Percentiles rank a stretch among this genome's conserved stretches.
Evolutionary conservation across 1,140 invertebrate genomes (phyloP).

Genomic region (Hesperophylax magnus): DNA sequence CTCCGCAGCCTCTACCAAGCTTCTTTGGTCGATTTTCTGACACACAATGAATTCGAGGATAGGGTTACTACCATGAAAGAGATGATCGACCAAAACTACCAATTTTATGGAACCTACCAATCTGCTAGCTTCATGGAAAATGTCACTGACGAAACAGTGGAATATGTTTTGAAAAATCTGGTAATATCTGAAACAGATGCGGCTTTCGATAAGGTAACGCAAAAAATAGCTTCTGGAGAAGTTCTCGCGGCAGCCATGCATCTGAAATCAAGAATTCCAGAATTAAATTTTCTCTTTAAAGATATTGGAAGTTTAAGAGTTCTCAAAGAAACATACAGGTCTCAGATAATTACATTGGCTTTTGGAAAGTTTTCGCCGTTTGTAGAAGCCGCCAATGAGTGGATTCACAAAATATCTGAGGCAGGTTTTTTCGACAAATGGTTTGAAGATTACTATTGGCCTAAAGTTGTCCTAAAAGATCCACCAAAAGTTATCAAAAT

Average conservation of each 20-base stretch:
- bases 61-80: constrained; percentile 48
- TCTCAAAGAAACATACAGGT: constrained; percentile 44
- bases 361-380: constrained; percentile 46
- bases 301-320: constrained; percentile 41
- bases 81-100: constrained; percentile 44
- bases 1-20: constrained; percentile 50
- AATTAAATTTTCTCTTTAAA: constrained; percentile 46
- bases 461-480: constrained; percentile 7
- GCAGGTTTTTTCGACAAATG: constrained; percentile 51
- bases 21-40: constrained; percentile 46
- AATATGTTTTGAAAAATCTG: constrained; percentile 41
- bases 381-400: constrained; percentile 37
- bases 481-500: constrained; percentile 43
- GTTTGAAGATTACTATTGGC: constrained; percentile 34
- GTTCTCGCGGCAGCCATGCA: constrained; percentile 37
- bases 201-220: constrained; percentile 38
- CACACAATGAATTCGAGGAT: constrained; percentile 43
- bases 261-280: constrained; percentile 42
- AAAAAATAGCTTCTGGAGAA: constrained; percentile 42
- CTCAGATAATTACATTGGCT: constrained; percentile 47
- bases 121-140: constrained; percentile 43
- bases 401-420: constrained; percentile 49
- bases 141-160: constrained; percentile 39
- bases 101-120: constrained; percentile 44
- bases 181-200: constrained; percentile 20